These are phyloP conservation scores for Drosophila buzzatii DNA, from an alignment of 2,888 invertebrate species.

Conservation along the genomic window DNA sequence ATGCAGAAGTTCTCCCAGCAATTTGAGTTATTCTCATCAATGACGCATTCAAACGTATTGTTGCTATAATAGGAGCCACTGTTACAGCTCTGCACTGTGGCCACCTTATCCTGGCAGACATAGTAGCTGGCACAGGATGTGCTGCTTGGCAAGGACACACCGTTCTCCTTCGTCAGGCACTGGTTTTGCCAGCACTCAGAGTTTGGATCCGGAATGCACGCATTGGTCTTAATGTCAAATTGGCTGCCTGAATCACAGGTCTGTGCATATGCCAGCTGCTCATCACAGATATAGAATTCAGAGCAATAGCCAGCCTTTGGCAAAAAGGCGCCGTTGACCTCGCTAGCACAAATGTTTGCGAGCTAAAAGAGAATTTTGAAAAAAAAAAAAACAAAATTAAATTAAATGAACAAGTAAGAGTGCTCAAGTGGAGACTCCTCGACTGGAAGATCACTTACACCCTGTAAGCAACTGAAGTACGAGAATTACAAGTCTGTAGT, in stretches of 20 bases:
- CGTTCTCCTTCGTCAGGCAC: constrained; percentile 57
- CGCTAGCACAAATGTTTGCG: constrained; percentile 58
- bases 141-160: constrained; percentile 33
- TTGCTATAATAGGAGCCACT: constrained; percentile 64
- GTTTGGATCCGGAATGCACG: constrained; percentile 66
- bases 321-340: constrained; percentile 66
- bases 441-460: too few relatives aligned
- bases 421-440: too few relatives aligned
- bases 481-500: too few relatives aligned
- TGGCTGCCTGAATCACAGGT: constrained; percentile 65
- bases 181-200: constrained; percentile 72
- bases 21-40: constrained; percentile 38
- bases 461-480: too few relatives aligned
- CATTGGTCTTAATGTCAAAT: constrained; percentile 48
- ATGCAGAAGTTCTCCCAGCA: constrained; percentile 72
- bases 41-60: constrained; percentile 28
- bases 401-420: too few relatives aligned
- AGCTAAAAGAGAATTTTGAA: constrained; percentile 20
- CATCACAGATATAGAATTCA: constrained; percentile 71
- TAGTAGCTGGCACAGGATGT: constrained; percentile 65
- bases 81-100: constrained; percentile 55
- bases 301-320: constrained; percentile 62
- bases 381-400: background rate
- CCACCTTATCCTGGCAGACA: constrained; percentile 49
- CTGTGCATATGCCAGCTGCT: constrained; percentile 70